Evolutionary conservation across 2,797 vertebrate genomes (phyloP).

Genomic region (Pseudochirops cupreus): DNA sequence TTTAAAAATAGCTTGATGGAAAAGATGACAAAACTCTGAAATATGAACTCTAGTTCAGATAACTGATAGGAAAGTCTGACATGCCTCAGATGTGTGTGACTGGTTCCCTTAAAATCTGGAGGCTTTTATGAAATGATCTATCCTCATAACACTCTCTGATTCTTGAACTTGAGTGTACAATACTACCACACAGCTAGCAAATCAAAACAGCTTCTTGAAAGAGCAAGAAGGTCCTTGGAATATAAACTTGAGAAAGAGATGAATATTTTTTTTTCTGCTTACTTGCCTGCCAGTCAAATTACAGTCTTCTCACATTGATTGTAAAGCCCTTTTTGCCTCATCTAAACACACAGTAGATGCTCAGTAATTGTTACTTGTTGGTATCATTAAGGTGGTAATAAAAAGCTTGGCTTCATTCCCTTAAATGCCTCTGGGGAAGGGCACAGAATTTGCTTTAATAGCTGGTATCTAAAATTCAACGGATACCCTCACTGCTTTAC

Average conservation of each 20-base stretch:
- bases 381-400: not conserved
- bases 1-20: conserved; percentile 7
- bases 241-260: not conserved
- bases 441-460: not conserved
- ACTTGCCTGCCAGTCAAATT: not conserved
- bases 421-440: not conserved
- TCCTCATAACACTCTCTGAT: not conserved
- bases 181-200: not conserved
- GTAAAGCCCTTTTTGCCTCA: not conserved
- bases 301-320: not conserved
- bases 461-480: conserved; percentile 40
- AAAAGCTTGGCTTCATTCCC: conserved; percentile 19
- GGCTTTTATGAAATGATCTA: not conserved
- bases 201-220: not conserved
- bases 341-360: not conserved
- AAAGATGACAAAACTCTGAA: not conserved
- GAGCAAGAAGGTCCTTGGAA: not conserved
- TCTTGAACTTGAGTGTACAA: conserved; percentile 28
- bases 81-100: not conserved
- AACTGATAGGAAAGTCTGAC: not conserved
- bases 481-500: conserved; percentile 13
- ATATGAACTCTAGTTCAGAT: not conserved
- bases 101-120: not conserved
- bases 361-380: conserved; percentile 20
- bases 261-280: not conserved